Evolutionary conservation across 2,888 invertebrate genomes (phyloP), one percentile per base, ranked within the genome.

Genomic region (Eurytoma californica): DNA sequence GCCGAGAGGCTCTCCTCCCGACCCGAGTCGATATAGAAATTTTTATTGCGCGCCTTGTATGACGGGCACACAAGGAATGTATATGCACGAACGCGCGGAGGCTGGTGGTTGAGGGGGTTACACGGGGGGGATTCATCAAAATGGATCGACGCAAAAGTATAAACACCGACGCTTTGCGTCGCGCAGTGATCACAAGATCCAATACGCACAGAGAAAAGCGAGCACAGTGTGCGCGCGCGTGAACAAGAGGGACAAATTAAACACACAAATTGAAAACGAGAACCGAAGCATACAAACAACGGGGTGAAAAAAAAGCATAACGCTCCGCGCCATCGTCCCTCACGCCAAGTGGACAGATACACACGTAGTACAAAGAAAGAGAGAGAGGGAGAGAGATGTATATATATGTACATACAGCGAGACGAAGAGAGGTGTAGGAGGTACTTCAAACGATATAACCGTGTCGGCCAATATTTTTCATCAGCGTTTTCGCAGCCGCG

Each of bases 401-500:
- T 24, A 2, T 24, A 2, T 24, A 24, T 24, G 24, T 24, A 24
- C 2, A 24, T 24, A 14, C 14, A 66, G 66, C 18, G 18, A 51
- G 51, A 72, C 0, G 51, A 4, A 28, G 49, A 61, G 51, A 72
- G 12, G 24, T 13, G 28, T n/a, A 47, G 51, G 57, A 53, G 63
- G 55, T 28, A 47, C 55, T 76, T 69, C 18, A 18, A 55, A 69
- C 61, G 63, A 69, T 76, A 39, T 39, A 69, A 76, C 67, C 28
- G 14, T 57, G 61, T 78, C 72, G 55, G 18, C 53, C 55, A 63
- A 53, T 65, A 70, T 79, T 74, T 79, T 74, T 73, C 76, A 73
- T 74, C 79, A 65, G 53, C 63, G 63, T 66, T 53, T 51, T 61
- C 58, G 39, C n/a, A 53, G 20, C 16, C 24, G 4, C 39, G 63